Conservation (phyloP, 2,888 invertebrate species). For the Caenorhabditis imperialis region DNA sequence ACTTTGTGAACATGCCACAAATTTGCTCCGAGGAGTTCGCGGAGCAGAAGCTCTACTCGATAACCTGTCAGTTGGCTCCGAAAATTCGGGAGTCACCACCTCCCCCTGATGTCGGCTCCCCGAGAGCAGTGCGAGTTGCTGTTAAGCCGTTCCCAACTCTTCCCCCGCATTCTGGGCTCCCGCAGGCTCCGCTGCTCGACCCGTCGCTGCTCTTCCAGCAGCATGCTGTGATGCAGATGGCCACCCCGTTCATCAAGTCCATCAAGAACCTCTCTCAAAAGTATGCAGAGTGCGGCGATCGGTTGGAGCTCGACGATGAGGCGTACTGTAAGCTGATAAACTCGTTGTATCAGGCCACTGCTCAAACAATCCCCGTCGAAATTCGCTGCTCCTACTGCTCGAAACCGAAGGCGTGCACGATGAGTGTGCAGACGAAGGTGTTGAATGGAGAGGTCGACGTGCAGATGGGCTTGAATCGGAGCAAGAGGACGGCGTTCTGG, state of each 20-base stretch:
- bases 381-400: slow-evolving; percentile 57
- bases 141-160: slow-evolving; percentile 64
- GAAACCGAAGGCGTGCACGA: slow-evolving; percentile 41
- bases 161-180: slow-evolving; percentile 64
- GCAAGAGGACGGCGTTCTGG: slow-evolving; percentile 60
- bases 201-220: slow-evolving; percentile 47
- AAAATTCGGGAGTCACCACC: slow-evolving; percentile 36
- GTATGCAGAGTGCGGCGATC: slow-evolving; percentile 47
- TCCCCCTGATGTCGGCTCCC: slow-evolving; percentile 31
- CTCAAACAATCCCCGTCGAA: slow-evolving; percentile 57
- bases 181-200: slow-evolving; percentile 57
- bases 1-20: slow-evolving; percentile 66
- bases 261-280: slow-evolving; percentile 36
- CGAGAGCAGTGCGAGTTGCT: slow-evolving; percentile 14
- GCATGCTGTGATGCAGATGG: slow-evolving; percentile 48
- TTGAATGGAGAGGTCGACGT: slow-evolving; percentile 65
- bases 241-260: slow-evolving; percentile 52
- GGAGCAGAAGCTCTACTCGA: slow-evolving; percentile 60
- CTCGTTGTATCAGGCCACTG: slow-evolving; percentile 50
- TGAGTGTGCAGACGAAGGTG: slow-evolving; percentile 58
- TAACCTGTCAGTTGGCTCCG: slow-evolving; percentile 55
- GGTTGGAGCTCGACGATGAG: slow-evolving; percentile 50
- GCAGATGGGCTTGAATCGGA: slow-evolving; percentile 72
- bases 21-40: slow-evolving; percentile 52
- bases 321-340: slow-evolving; percentile 55